phyloP scores from a whole-genome alignment of 2,797 vertebrate genomes.

The Steatocranus sp. region DNA sequence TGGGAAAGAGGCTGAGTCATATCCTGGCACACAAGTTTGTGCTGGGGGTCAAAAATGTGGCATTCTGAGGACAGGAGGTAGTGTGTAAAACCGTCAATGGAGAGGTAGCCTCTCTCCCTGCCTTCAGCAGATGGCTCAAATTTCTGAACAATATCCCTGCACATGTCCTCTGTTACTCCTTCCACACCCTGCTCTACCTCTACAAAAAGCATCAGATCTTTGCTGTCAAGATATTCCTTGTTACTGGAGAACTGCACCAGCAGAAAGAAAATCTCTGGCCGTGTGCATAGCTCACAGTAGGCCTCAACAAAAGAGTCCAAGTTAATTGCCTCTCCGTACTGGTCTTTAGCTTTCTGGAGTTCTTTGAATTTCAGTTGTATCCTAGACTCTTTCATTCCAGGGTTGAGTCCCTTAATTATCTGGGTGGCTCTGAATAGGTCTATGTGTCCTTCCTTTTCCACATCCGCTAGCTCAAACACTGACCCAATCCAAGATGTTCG shows the following conservation, averaged over 20 bases:
- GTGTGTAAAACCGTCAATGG: constrained; percentile 90
- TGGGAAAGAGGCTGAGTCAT: constrained; percentile 91
- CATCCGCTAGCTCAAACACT: constrained; percentile 83
- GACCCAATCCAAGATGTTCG: constrained; percentile 91
- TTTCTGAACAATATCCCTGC: constrained; percentile 83
- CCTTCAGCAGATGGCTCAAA: constrained; percentile 89
- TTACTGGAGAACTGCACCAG: constrained; percentile 93
- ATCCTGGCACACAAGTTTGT: constrained; percentile 90
- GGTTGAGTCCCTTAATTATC: constrained; percentile 89
- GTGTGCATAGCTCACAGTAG: constrained; percentile 90
- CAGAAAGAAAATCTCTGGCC: constrained; percentile 90
- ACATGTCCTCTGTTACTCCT: constrained; percentile 85
- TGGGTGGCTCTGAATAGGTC: constrained; percentile 84
- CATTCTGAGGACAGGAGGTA: constrained; percentile 92
- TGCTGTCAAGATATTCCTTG: constrained; percentile 90
- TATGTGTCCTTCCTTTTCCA: constrained; percentile 81
- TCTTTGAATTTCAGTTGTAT: constrained; percentile 93
- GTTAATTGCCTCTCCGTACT: constrained; percentile 78
- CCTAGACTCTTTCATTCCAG: constrained; percentile 87
- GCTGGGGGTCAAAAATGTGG: constrained; percentile 91
- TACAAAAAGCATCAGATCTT: constrained; percentile 88
- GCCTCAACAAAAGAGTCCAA: constrained; percentile 85
- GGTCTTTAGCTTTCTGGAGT: constrained; percentile 85
- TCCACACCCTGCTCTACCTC: constrained; percentile 93
- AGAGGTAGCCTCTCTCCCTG: constrained; percentile 82